These are phyloP conservation scores for Chondrilla cf. caribensis DNA, from an alignment of 37 sponge, comb jelly and placozoan genomes.

Conservation along the genomic window DNA sequence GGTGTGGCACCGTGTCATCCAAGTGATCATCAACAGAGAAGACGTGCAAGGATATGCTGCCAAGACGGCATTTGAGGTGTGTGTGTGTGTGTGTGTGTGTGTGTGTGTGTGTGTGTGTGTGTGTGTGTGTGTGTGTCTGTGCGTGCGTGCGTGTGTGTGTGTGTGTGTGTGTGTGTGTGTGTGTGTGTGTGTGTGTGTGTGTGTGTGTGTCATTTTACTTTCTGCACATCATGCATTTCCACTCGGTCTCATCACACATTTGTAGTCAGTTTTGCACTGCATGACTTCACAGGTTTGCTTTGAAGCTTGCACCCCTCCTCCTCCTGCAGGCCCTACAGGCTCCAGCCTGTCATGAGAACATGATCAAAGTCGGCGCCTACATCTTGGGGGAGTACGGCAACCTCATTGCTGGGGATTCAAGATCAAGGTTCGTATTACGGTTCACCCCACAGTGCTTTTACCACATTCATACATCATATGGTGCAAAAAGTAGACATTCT, in stretches of 20 bases:
- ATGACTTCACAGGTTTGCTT: too few species aligned
- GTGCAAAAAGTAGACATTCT: background rate
- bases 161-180: too few species aligned
- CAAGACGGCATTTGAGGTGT: conserved; percentile 92
- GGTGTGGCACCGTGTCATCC: conserved; percentile 96
- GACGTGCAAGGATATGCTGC: conserved; percentile 98
- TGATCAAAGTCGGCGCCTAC: conserved; percentile 97
- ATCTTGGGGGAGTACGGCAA: conserved; percentile 97
- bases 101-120: conserved; percentile 1
- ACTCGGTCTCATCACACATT: too few species aligned
- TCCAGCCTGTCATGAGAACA: conserved; percentile 97
- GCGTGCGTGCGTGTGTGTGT: conserved; percentile 1
- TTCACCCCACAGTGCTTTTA: too few species aligned
- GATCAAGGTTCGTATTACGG: conserved; percentile 72
- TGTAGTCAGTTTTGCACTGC: too few species aligned
- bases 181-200: too few species aligned
- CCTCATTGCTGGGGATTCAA: conserved; percentile 86
- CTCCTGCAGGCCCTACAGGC: conserved; percentile 87
- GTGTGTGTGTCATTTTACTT: too few species aligned
- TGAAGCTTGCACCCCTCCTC: background rate
- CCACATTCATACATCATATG: too few species aligned
- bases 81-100: conserved; percentile 31
- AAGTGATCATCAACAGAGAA: conserved; percentile 94
- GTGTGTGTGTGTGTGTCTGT: conserved; percentile 20
- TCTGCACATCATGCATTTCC: too few species aligned